phyloP scores from a whole-genome alignment of 2,888 invertebrate species.

The Griposia aprilina region DNA sequence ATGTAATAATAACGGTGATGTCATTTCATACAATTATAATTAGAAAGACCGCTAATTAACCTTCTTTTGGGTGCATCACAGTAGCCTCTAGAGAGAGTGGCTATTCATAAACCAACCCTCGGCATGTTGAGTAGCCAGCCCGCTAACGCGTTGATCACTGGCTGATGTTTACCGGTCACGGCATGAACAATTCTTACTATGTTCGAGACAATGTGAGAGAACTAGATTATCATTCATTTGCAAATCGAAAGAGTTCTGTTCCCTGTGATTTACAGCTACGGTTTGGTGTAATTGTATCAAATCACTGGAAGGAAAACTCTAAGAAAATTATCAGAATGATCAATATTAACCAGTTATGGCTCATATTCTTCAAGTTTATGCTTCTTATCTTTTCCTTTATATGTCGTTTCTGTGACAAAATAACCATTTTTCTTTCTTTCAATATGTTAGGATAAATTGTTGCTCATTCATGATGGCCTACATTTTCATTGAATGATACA shows the following conservation, averaged over 20 bases:
- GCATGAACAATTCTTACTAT: not conserved
- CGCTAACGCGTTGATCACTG: not conserved
- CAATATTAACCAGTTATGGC: not conserved
- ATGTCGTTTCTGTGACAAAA: not conserved
- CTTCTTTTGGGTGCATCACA: not conserved
- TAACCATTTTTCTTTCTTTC: not conserved
- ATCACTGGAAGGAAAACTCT: not conserved
- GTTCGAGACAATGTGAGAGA: not conserved
- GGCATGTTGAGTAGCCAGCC: not conserved
- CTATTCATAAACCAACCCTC: no score
- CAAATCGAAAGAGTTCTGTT: not conserved
- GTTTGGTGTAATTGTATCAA: no score
- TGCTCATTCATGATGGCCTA: slow-evolving; percentile 24
- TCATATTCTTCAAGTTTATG: not conserved
- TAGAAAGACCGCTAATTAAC: not conserved
- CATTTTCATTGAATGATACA: slow-evolving; percentile 9
- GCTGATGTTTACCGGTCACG: not conserved
- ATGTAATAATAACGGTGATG: slow-evolving; percentile 34
- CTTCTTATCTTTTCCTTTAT: not conserved
- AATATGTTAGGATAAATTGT: not conserved
- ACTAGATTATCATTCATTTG: no score
- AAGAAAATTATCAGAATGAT: not conserved
- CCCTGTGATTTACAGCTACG: not conserved
- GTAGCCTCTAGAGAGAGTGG: not conserved
- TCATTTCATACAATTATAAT: slow-evolving; percentile 16